Conservation (phyloP, 2,888 invertebrate genomes). For the Drosophila heteroneura region DNA sequence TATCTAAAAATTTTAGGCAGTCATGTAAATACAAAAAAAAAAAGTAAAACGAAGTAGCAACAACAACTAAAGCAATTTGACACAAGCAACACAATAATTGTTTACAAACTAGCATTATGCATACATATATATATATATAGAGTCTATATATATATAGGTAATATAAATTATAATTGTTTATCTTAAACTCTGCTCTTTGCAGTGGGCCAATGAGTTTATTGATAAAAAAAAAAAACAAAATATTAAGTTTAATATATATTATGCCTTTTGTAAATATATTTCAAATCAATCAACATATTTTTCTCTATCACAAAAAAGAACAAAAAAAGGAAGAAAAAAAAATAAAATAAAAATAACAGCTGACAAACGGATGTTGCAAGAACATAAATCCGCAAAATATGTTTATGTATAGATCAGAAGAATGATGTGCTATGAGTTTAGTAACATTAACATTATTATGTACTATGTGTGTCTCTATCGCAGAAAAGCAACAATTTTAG, state of each 20-base stretch:
- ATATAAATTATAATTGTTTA: conserved; percentile 26
- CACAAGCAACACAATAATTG: conserved; percentile 50
- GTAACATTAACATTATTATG: not conserved
- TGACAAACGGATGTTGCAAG: not conserved
- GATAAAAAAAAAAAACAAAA: conserved; percentile 6
- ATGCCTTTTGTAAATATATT: conserved; percentile 60
- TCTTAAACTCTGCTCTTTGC: conserved; percentile 8
- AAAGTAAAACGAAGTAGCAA: conserved; percentile 19
- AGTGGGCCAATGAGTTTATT: conserved; percentile 7
- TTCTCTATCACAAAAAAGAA: not conserved
- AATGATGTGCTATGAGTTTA: conserved; percentile 21
- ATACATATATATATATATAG: conserved; percentile 16
- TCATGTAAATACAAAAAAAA: conserved; percentile 35
- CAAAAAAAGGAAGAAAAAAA: not conserved
- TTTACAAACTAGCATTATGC: conserved; percentile 47
- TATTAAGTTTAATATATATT: conserved; percentile 29
- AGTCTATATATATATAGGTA: conserved; percentile 9
- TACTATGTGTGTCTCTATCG: conserved; percentile 27
- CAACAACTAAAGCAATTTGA: conserved; percentile 53
- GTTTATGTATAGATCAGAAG: conserved; percentile 32
- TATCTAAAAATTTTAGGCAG: conserved; percentile 16
- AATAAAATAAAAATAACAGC: not conserved
- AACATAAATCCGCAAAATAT: not conserved
- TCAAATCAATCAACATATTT: conserved; percentile 20
- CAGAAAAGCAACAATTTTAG: conserved; percentile 32